These are phyloP conservation scores for Flexamia atlantica DNA, from an alignment of 2,888 invertebrate species.

Conservation along the genomic window DNA sequence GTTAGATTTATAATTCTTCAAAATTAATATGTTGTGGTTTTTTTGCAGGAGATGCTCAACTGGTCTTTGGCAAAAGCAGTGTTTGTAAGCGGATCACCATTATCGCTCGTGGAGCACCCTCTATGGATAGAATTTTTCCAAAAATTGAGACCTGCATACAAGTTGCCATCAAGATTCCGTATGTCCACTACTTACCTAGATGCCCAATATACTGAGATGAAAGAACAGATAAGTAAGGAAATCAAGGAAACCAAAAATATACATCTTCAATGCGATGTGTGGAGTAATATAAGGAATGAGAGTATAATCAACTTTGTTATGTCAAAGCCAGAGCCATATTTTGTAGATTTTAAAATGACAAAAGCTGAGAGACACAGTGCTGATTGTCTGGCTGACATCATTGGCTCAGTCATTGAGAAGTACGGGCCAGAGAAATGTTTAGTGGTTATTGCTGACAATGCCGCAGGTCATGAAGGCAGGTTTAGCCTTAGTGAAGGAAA, in stretches of 20 bases:
- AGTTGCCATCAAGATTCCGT: slow-evolving; percentile 58
- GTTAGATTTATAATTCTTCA: no score
- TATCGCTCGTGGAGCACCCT: slow-evolving; percentile 63
- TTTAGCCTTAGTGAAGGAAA: slow-evolving; percentile 56
- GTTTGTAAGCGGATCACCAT: slow-evolving; percentile 59
- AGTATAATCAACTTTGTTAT: slow-evolving; percentile 65
- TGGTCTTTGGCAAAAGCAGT: slow-evolving; percentile 62
- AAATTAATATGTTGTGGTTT: no score
- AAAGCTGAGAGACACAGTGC: slow-evolving; percentile 65
- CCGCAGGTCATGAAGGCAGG: slow-evolving; percentile 66
- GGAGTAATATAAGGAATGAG: slow-evolving; percentile 65
- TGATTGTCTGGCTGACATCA: slow-evolving; percentile 63
- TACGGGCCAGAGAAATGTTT: slow-evolving; percentile 65
- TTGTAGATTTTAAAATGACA: slow-evolving; percentile 65
- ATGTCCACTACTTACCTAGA: slow-evolving; percentile 36
- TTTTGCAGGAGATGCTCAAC: slow-evolving; percentile 61
- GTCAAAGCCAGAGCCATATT: slow-evolving; percentile 66
- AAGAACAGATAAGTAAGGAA: slow-evolving; percentile 21
- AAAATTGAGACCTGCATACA: slow-evolving; percentile 58
- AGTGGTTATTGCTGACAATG: slow-evolving; percentile 67
- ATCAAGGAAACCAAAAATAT: slow-evolving; percentile 46
- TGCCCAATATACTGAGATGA: slow-evolving; percentile 59
- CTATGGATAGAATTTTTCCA: slow-evolving; percentile 64
- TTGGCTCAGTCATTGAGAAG: slow-evolving; percentile 64
- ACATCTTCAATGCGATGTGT: slow-evolving; percentile 59